phyloP scores from a whole-genome alignment of 2,797 vertebrate genomes.

The Lepus oiostolus region DNA sequence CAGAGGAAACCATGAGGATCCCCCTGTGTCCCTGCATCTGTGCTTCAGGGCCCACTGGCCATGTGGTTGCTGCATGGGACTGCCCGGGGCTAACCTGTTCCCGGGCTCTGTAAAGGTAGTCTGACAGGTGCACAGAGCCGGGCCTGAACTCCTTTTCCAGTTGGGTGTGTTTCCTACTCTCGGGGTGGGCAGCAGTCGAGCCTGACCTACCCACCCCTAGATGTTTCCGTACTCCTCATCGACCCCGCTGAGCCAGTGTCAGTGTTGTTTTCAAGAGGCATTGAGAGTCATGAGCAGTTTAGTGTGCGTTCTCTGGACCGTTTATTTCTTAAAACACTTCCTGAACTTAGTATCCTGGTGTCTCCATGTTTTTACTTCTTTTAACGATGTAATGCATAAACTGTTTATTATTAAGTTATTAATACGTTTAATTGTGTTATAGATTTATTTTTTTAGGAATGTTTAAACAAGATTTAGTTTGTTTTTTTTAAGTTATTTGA shows the following conservation, averaged over 20 bases:
- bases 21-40: not conserved
- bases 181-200: no score
- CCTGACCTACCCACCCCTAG: no score
- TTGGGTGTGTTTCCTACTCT: no score
- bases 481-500: no score
- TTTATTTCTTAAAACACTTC: not conserved
- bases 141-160: no score
- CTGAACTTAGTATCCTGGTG: not conserved
- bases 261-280: no score
- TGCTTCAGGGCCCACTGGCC: not conserved
- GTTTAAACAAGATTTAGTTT: no score
- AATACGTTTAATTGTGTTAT: not conserved
- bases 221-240: no score
- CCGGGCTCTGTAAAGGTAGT: not conserved
- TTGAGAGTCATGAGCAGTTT: not conserved
- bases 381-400: not conserved
- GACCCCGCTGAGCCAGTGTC: no score
- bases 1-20: accelerated
- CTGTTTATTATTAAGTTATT: not conserved
- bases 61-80: not conserved
- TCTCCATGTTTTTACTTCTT: not conserved
- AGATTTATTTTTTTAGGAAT: not conserved
- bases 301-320: not conserved
- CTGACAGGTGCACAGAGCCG: no score
- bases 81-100: not conserved